phyloP scores from a whole-genome alignment of 2,797 vertebrate genomes.

The Artibeus jamaicensis region DNA sequence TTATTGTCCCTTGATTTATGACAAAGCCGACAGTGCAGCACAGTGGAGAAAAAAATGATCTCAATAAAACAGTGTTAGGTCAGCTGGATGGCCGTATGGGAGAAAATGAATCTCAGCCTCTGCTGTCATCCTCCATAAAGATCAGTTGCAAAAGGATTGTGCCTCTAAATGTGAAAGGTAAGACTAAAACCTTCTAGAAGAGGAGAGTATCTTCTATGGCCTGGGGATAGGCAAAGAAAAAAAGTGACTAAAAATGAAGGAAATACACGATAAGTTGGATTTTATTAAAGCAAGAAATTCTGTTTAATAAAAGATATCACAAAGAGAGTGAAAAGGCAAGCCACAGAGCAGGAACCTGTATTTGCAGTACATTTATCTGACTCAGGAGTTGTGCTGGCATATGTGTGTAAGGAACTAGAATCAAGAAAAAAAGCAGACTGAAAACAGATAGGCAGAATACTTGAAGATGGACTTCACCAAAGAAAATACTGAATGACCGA shows the following conservation, averaged over 20 bases:
- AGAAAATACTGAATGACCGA: not conserved
- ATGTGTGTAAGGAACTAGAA: not conserved
- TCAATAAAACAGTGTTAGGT: not conserved
- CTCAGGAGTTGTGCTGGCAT: not conserved
- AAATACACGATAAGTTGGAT: not conserved
- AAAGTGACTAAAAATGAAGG: not conserved
- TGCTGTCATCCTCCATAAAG: not conserved
- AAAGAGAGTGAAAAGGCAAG: not conserved
- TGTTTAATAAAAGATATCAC: not conserved
- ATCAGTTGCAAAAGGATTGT: not conserved
- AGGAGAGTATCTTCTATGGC: not conserved
- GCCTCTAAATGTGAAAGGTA: not conserved
- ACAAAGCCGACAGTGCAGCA: not conserved
- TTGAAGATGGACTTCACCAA: not conserved
- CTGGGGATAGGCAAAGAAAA: not conserved
- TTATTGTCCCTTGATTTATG: not conserved
- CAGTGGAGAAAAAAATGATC: not conserved
- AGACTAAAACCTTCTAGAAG: not conserved
- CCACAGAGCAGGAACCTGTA: not conserved
- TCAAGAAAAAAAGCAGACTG: not conserved
- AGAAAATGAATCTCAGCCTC: not conserved
- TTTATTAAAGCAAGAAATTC: not conserved
- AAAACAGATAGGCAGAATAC: not conserved
- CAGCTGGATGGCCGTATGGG: not conserved
- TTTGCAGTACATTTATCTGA: not conserved